Evolutionary conservation across 2,888 invertebrate species (phyloP).

Genomic region (Zonitis immaculata): DNA sequence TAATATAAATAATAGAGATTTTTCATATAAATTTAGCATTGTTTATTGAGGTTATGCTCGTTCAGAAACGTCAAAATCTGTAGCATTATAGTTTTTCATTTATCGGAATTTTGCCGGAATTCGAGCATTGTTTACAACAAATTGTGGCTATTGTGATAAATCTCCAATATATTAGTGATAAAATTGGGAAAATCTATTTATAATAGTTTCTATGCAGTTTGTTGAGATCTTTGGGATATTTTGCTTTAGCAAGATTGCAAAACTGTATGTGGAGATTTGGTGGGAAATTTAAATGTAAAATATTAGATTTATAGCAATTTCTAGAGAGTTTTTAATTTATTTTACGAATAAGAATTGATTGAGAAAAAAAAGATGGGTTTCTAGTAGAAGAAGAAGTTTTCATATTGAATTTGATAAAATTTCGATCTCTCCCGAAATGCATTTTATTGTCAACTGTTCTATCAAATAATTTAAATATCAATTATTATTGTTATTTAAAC

Average conservation of each 20-base stretch:
- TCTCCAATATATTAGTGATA: background rate
- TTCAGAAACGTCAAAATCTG: background rate
- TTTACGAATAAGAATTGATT: background rate
- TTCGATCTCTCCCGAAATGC: constrained; percentile 45
- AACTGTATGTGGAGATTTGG: background rate
- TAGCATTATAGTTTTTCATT: no score
- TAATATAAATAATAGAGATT: background rate
- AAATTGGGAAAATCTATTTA: background rate
- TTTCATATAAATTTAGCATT: constrained; percentile 2
- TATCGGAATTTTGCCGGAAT: no score
- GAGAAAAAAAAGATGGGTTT: background rate
- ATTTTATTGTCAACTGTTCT: constrained; percentile 51
- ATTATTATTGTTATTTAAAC: constrained; percentile 29
- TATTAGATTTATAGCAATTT: no score
- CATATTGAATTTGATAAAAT: background rate
- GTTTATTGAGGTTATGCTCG: constrained; percentile 13
- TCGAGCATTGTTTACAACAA: no score
- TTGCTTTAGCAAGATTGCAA: background rate
- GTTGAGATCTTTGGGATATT: background rate
- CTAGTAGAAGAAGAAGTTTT: background rate
- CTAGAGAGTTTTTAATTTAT: background rate
- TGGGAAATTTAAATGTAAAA: background rate
- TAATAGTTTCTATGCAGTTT: background rate
- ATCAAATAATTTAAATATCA: constrained; percentile 25
- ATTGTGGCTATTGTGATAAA: background rate